Evolutionary conservation across 2,888 invertebrate genomes (phyloP).

Genomic region (Lycia hirtaria): DNA sequence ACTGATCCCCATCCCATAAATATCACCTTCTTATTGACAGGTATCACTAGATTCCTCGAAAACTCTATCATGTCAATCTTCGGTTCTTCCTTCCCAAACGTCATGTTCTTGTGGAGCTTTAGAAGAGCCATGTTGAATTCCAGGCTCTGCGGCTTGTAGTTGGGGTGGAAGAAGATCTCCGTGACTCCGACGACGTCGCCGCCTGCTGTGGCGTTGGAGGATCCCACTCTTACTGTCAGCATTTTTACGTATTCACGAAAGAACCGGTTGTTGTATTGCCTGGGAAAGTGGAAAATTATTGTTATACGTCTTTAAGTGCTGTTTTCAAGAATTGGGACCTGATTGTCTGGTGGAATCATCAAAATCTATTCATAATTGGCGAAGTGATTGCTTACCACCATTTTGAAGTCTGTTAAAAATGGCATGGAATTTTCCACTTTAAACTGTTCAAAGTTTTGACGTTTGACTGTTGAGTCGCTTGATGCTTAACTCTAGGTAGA

Average conservation of each 20-base stretch:
- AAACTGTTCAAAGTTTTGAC: too few species aligned
- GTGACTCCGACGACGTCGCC: constrained; percentile 64
- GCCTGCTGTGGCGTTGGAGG: constrained; percentile 70
- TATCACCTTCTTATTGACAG: constrained; percentile 60
- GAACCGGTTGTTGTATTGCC: constrained; percentile 79
- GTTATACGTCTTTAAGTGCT: too few species aligned
- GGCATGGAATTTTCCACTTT: too few species aligned
- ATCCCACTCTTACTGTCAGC: constrained; percentile 72
- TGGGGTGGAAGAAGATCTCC: constrained; percentile 78
- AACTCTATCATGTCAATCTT: constrained; percentile 52
- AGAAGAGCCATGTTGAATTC: constrained; percentile 74
- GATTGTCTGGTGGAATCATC: too few species aligned
- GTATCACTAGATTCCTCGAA: constrained; percentile 53
- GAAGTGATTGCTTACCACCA: too few species aligned
- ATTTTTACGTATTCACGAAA: constrained; percentile 78
- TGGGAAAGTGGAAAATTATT: constrained; percentile 38
- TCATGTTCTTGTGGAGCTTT: constrained; percentile 66
- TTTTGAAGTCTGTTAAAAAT: too few species aligned
- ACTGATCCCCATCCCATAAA: constrained; percentile 80
- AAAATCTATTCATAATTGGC: too few species aligned
- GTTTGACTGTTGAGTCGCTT: too few species aligned
- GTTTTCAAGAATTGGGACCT: too few species aligned
- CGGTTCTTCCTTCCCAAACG: constrained; percentile 44
- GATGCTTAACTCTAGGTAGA: too few species aligned
- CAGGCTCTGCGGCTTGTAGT: constrained; percentile 73